Conservation (phyloP, 2,113 vertebrate genomes). For the Pavo muticus region DNA sequence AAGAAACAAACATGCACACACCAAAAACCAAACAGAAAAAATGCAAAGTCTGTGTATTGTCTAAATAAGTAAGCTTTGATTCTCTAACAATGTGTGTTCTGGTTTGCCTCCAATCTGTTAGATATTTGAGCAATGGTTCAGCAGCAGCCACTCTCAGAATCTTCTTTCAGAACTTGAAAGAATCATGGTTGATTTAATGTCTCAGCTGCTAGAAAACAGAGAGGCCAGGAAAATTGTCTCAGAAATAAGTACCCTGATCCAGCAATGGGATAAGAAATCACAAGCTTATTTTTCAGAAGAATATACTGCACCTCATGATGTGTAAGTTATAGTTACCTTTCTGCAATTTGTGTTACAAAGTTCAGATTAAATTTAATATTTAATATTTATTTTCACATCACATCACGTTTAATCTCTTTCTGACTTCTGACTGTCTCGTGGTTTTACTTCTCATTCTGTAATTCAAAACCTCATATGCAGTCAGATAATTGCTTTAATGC, state of each 20-base stretch:
- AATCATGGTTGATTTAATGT: not conserved
- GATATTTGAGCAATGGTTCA: conserved; percentile 60
- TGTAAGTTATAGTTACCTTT: conserved; percentile 54
- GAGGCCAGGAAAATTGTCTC: not conserved
- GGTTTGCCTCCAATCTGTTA: conserved; percentile 7
- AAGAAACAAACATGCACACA: not conserved
- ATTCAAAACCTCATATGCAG: not conserved
- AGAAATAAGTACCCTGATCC: not conserved
- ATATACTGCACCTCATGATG: not conserved
- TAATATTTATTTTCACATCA: not conserved
- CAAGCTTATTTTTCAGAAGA: not conserved
- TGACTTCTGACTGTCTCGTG: not conserved
- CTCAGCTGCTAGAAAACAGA: not conserved
- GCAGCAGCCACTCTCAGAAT: not conserved
- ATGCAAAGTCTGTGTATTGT: not conserved
- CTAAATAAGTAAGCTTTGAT: not conserved
- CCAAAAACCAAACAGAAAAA: not conserved
- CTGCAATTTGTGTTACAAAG: not conserved
- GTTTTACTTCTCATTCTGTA: not conserved
- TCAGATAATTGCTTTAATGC: not conserved
- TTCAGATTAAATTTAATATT: not conserved
- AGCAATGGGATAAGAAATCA: conserved; percentile 31
- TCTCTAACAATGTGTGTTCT: not conserved
- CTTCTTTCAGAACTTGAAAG: not conserved
- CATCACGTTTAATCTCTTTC: not conserved